Evolutionary conservation across 1,140 invertebrate species (phyloP), one percentile per base, ranked within the genome.

Genomic region (Neotoxoptera formosana): DNA sequence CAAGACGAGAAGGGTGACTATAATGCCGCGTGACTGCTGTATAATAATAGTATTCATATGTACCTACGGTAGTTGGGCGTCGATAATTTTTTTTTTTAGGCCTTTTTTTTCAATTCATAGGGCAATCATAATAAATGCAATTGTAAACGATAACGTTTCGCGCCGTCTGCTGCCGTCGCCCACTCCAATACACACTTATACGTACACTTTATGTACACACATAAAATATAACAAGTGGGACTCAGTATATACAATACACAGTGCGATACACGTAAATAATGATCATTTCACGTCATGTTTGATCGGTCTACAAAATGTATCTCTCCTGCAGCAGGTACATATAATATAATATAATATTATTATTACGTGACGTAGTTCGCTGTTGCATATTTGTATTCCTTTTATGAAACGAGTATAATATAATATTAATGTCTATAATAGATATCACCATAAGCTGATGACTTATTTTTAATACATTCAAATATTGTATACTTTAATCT

Each of bases 61-160:
- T n/a, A n/a, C n/a, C n/a, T n/a, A 48, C 34, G 90, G 90, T 87
- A 34, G 47, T 76, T 47, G 90, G 67, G 90, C 90, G 90, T 91
- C 67, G 60, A 81, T 83, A 48, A 48, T 91, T 81, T 81, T 91
- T 81, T 81, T 91, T 90, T 91, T 67, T 56, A 90, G 88, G n/a
- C 56, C 17, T 81, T 91, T 91, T 91, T 91, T 76, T 91, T 91
- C 90, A 91, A 91, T 91, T 48, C 90, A 17, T n/a, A 45, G 67
- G 90, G 90, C 90, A 81, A 91, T 91, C 56, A 83, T 83, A 91
- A 91, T 81, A 53, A 89, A 89, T 53, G 48, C 87, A 89, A 91
- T 81, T 81, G 90, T 91, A 91, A 91, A 76, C 90, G 90, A 81
- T 91, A 81, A 83, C 90, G 90, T 48, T 81, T 91, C 60, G 45